A percentile compares a stretch with the other conserved stretches of the same genome.
Evolutionary conservation across 2,888 invertebrate species (phyloP).

Genomic region (Eupithecia subfuscata): DNA sequence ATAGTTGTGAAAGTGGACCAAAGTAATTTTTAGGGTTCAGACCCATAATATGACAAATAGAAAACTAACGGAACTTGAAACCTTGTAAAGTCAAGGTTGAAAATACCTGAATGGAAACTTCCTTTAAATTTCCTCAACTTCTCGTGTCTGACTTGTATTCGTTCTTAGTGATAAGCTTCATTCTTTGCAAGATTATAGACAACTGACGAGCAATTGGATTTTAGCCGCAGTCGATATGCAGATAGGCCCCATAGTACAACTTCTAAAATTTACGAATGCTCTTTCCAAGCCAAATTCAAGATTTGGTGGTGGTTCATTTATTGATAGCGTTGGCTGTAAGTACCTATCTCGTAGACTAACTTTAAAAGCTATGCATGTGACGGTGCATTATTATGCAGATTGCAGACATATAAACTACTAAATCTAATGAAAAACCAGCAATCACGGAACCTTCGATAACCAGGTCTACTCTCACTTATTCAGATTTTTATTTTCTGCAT

Average conservation of each 20-base stretch:
- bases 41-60: background rate
- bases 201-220: constrained; percentile 43
- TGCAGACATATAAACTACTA: too few species aligned
- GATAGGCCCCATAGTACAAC: too few species aligned
- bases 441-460: background rate
- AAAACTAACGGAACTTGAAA: background rate
- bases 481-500: background rate
- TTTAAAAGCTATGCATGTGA: too few species aligned
- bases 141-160: background rate
- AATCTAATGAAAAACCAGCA: too few species aligned
- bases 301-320: too few species aligned
- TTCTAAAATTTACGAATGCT: too few species aligned
- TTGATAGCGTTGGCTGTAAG: too few species aligned
- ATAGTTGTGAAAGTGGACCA: too few species aligned
- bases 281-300: too few species aligned
- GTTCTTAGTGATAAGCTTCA: background rate
- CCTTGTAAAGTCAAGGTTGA: background rate
- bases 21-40: constrained; percentile 3
- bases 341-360: too few species aligned
- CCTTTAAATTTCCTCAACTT: background rate
- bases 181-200: background rate
- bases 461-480: background rate
- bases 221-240: constrained; percentile 47
- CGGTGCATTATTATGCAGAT: too few species aligned
- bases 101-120: background rate